A percentile compares a stretch with the other conserved stretches of the same genome.
Evolutionary conservation across 2,113 vertebrate species (phyloP).

Genomic region (Pelusios castaneus): DNA sequence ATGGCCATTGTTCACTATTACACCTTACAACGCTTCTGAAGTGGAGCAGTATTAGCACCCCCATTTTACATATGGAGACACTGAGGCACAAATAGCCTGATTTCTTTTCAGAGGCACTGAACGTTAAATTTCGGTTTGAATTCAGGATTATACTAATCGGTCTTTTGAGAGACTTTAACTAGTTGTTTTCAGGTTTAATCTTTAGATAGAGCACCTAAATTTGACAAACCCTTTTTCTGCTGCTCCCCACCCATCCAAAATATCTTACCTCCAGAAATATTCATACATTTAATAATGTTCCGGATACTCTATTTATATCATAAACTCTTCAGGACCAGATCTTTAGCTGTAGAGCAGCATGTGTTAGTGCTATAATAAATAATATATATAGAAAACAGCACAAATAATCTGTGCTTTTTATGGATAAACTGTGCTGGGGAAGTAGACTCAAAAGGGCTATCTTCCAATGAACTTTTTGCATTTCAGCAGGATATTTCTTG

Average conservation of each 20-base stretch:
- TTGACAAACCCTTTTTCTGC: not conserved
- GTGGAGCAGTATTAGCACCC: not conserved
- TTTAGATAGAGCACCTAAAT: not conserved
- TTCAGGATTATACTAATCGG: not conserved
- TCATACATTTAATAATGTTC: not conserved
- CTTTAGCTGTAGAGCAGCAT: not conserved
- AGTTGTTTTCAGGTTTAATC: not conserved
- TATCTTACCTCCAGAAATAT: not conserved
- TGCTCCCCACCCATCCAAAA: not conserved
- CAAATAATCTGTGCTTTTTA: rapidly evolving
- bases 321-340: not conserved
- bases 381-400: not conserved
- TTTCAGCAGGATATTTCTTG: not conserved
- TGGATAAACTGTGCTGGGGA: not conserved
- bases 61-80: not conserved
- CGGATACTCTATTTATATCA: not conserved
- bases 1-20: not conserved
- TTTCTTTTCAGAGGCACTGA: not conserved
- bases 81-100: not conserved
- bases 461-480: not conserved
- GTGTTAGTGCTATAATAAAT: not conserved
- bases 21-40: not conserved
- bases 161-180: not conserved
- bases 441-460: not conserved
- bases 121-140: not conserved